phyloP scores from a whole-genome alignment of 2,113 vertebrate genomes.

The Corvus moneduloides region DNA sequence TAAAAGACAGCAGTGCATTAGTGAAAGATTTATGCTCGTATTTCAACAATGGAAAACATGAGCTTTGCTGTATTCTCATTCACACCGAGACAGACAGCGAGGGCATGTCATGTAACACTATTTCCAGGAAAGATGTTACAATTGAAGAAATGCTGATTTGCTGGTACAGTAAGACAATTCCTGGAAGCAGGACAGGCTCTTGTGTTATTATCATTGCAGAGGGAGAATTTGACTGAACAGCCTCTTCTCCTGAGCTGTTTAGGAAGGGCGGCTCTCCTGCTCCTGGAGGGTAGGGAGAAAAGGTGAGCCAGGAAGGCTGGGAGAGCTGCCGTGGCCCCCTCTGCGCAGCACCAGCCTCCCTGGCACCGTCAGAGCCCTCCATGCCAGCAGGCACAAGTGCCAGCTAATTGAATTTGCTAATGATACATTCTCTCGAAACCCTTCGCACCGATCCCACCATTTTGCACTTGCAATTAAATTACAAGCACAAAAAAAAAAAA shows the following conservation, averaged over 20 bases:
- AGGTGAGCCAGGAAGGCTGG: constrained; percentile 42
- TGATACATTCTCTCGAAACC: constrained; percentile 57
- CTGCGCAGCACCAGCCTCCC: neutral
- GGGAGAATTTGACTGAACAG: neutral
- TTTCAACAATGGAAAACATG: constrained; percentile 70
- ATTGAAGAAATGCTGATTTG: constrained; percentile 71
- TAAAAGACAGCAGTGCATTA: constrained; percentile 73
- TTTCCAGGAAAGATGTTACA: constrained; percentile 75
- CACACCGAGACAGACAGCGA: constrained; percentile 56
- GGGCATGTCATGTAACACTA: constrained; percentile 64
- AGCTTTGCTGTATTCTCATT: constrained; percentile 70
- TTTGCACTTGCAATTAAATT: constrained; percentile 57
- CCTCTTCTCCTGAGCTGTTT: neutral
- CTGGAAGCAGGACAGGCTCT: constrained; percentile 67
- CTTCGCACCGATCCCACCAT: constrained; percentile 31
- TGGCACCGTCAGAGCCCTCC: constrained; percentile 46
- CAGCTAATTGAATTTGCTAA: constrained; percentile 79
- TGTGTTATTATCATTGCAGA: neutral
- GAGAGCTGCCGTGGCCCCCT: constrained; percentile 3
- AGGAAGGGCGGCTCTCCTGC: neutral
- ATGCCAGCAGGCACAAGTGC: constrained; percentile 67
- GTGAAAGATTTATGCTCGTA: constrained; percentile 78
- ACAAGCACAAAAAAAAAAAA: neutral
- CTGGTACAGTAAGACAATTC: constrained; percentile 56
- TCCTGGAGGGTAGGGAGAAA: neutral